Percentiles rank a stretch among this genome's conserved stretches.
Evolutionary conservation across 2,113 vertebrate genomes (phyloP).

Genomic region (Empidonax traillii): DNA sequence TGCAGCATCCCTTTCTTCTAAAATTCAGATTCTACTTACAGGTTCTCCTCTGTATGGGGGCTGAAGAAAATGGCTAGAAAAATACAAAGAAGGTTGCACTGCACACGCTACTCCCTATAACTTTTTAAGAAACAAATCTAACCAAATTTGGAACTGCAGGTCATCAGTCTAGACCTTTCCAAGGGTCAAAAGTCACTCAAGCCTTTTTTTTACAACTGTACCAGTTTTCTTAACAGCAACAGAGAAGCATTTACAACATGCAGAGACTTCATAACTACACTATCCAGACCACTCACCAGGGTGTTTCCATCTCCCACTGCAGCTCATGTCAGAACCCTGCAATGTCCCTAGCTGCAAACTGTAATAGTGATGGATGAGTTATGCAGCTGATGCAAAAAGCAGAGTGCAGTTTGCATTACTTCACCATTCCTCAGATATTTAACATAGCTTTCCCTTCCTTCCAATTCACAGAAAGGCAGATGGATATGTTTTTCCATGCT

Average conservation of each 20-base stretch:
- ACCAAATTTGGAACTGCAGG: background rate
- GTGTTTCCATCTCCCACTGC: background rate
- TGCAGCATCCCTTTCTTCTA: background rate
- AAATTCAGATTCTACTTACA: background rate
- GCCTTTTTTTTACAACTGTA: background rate
- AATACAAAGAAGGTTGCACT: background rate
- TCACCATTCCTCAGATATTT: constrained; percentile 39
- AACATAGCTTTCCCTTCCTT: constrained; percentile 25
- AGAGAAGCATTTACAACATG: background rate
- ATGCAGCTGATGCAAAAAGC: background rate
- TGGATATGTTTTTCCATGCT: background rate
- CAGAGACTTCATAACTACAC: background rate
- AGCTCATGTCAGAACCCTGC: background rate
- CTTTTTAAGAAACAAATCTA: background rate
- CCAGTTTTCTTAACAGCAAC: background rate
- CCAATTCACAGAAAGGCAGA: constrained; percentile 2
- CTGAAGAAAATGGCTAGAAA: background rate
- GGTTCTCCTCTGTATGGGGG: rapidly evolving
- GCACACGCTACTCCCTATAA: rapidly evolving
- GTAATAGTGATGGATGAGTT: background rate
- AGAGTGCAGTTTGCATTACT: background rate
- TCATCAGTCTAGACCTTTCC: background rate
- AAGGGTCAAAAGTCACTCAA: background rate
- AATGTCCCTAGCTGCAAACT: background rate
- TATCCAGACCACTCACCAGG: background rate